phyloP scores from a whole-genome alignment of 37 sponge, comb jelly and placozoan species.

The Diacarnus erythraeanus region DNA sequence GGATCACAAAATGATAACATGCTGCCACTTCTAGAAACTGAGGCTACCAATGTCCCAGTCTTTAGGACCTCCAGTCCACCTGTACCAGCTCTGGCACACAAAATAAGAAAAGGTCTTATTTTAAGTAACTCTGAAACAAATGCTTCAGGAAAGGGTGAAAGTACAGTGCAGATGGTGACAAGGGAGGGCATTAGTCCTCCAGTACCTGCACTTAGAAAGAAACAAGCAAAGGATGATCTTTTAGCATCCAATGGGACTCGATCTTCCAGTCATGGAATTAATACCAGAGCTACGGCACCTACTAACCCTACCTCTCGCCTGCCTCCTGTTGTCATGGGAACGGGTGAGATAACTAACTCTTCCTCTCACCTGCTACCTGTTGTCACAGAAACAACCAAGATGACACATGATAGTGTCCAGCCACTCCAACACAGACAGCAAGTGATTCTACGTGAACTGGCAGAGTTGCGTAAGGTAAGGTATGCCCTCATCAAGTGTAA shows the following conservation, averaged over 20 bases:
- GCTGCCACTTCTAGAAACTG: neutral
- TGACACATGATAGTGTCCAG: neutral
- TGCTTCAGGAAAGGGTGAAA: neutral
- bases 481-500: neutral
- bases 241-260: neutral
- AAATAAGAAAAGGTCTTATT: neutral
- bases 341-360: neutral
- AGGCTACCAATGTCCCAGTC: neutral
- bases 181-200: neutral
- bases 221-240: neutral
- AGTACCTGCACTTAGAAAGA: constrained; percentile 1
- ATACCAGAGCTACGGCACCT: neutral
- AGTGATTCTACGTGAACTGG: constrained; percentile 20
- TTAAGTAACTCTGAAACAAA: no score
- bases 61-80: constrained; percentile 10
- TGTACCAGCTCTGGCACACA: constrained; percentile 18
- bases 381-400: neutral
- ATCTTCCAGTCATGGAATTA: neutral
- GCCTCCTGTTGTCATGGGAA: neutral
- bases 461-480: constrained; percentile 4
- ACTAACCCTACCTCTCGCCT: neutral
- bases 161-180: neutral
- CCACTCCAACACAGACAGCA: constrained; percentile 18
- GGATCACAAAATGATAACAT: neutral
- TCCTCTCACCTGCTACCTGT: neutral